Percentiles rank a stretch among this genome's conserved stretches.
Evolutionary conservation across 2,888 invertebrate species (phyloP).

Genomic region (Ashinkailepas kermadecensis): DNA sequence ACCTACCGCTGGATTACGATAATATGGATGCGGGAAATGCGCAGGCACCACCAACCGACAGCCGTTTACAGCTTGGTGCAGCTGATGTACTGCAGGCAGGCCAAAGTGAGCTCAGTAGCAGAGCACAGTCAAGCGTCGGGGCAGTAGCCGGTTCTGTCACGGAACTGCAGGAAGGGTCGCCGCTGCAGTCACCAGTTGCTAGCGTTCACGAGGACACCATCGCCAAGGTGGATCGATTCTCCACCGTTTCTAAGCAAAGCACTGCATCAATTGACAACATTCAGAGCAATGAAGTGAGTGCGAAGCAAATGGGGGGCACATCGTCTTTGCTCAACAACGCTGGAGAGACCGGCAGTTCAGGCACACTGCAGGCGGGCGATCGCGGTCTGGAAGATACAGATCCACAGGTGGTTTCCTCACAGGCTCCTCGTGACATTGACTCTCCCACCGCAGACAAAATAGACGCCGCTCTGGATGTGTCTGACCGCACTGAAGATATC

Average conservation of each 20-base stretch:
- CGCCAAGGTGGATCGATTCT: background rate
- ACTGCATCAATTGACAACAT: no score
- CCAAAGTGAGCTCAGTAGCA: background rate
- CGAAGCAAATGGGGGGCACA: background rate
- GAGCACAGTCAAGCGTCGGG: background rate
- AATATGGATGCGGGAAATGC: background rate
- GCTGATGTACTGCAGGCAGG: no score
- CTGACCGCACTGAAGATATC: slow-evolving; percentile 36
- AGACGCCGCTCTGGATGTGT: slow-evolving; percentile 22
- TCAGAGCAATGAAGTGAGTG: background rate
- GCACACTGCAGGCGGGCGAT: background rate
- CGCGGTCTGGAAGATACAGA: background rate
- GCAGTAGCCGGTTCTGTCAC: background rate
- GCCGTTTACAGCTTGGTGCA: background rate
- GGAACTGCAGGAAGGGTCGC: background rate
- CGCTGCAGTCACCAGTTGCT: background rate
- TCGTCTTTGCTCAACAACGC: background rate
- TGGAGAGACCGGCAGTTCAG: no score
- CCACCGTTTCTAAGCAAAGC: background rate
- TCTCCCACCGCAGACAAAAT: background rate
- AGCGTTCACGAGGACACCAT: background rate
- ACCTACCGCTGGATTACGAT: background rate
- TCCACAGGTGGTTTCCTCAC: background rate
- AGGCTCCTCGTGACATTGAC: background rate
- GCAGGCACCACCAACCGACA: no score